phyloP scores from a whole-genome alignment of 35 echinoderm and acorn worm genomes.

The Apostichopus japonicus region DNA sequence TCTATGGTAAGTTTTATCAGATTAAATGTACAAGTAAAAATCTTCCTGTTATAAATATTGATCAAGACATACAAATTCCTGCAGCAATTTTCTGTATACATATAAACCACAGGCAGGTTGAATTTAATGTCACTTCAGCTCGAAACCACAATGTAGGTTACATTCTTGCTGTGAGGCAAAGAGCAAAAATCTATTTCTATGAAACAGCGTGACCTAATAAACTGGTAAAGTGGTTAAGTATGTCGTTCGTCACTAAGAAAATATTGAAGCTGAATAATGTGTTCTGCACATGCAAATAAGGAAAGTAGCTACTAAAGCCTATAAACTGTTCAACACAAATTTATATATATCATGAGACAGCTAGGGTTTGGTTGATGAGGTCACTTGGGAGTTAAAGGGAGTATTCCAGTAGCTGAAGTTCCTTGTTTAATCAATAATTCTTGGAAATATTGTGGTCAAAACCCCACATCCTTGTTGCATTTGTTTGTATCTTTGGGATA shows the following conservation, averaged over 20 bases:
- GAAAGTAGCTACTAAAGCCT: too few relatives aligned
- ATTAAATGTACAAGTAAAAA: neutral
- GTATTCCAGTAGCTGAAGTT: too few relatives aligned
- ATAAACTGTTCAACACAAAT: too few relatives aligned
- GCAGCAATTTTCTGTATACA: too few relatives aligned
- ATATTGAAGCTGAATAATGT: neutral
- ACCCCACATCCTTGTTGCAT: too few relatives aligned
- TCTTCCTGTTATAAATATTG: neutral
- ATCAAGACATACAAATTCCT: neutral
- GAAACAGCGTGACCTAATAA: constrained; percentile 14
- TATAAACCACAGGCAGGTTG: constrained; percentile 12
- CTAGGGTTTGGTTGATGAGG: too few relatives aligned
- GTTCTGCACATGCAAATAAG: too few relatives aligned
- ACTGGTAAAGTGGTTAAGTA: constrained; percentile 14
- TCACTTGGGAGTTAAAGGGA: too few relatives aligned
- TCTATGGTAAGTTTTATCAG: neutral
- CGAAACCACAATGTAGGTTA: neutral
- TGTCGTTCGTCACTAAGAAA: constrained; percentile 14
- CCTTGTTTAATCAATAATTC: neutral
- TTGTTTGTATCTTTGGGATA: too few relatives aligned
- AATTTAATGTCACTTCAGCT: constrained; percentile 21
- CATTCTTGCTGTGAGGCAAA: neutral
- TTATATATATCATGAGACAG: too few relatives aligned
- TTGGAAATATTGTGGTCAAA: too few relatives aligned
- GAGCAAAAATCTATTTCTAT: constrained; percentile 6